Percentiles rank a stretch among this genome's conserved stretches.
These are phyloP conservation scores for Bos indicus DNA, from an alignment of 2,113 vertebrate genomes.

Conservation along the genomic window DNA sequence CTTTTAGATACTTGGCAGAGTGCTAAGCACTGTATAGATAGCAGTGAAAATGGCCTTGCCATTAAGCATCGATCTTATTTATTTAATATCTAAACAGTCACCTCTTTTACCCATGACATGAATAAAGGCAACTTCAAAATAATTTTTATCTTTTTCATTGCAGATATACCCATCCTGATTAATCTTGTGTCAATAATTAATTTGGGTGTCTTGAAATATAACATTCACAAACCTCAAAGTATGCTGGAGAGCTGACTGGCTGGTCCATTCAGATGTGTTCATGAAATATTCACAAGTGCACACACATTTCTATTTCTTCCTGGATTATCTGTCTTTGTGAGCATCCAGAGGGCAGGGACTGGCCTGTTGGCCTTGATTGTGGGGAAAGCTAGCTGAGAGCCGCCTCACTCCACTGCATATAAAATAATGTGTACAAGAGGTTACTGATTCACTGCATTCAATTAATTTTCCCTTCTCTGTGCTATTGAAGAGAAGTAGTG, in stretches of 20 bases:
- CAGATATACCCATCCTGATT: not conserved
- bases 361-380: not conserved
- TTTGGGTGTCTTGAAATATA: not conserved
- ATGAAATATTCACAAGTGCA: not conserved
- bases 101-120: not conserved
- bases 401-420: not conserved
- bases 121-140: constrained; percentile 7
- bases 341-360: not conserved
- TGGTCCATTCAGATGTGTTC: not conserved
- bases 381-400: constrained; percentile 9
- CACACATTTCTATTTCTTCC: not conserved
- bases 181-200: constrained; percentile 2
- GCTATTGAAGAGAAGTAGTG: not conserved
- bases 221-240: not conserved
- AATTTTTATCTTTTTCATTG: not conserved
- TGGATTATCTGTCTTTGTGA: not conserved
- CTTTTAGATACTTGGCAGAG: not conserved
- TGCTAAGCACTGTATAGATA: not conserved
- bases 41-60: not conserved
- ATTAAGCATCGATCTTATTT: not conserved
- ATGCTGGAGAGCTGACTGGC: not conserved
- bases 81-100: not conserved
- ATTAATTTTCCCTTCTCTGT: constrained; percentile 16
- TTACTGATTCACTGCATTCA: not conserved
- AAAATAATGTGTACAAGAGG: not conserved